These are phyloP conservation scores for Okapia johnstoni DNA, from an alignment of 2,113 vertebrate genomes.

Conservation along the genomic window DNA sequence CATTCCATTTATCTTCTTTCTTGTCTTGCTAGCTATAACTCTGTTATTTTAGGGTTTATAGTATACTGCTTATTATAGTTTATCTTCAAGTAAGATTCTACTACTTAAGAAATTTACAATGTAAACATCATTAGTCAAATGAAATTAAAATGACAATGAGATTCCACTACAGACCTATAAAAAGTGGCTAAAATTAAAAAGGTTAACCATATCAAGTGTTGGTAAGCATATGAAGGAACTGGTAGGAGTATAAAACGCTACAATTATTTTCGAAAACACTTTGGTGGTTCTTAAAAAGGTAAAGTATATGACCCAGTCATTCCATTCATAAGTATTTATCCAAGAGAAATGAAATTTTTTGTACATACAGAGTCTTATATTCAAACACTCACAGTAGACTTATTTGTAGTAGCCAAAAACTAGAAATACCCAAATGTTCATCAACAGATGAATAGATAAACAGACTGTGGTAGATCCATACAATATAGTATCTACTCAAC, in stretches of 20 bases:
- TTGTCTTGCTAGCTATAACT: not conserved
- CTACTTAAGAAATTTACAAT: not conserved
- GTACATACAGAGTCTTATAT: not conserved
- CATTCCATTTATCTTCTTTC: not conserved
- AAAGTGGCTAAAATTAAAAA: not conserved
- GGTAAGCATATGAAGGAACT: not conserved
- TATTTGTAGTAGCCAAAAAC: not conserved
- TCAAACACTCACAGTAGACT: not conserved
- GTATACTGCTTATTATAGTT: not conserved
- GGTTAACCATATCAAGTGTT: not conserved
- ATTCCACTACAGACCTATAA: not conserved
- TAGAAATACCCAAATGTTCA: constrained; percentile 14
- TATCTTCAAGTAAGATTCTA: not conserved
- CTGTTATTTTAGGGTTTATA: not conserved
- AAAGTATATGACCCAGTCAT: not conserved
- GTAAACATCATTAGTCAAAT: constrained; percentile 10
- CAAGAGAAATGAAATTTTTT: constrained; percentile 1
- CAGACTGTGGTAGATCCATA: not conserved
- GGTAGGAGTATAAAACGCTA: not conserved
- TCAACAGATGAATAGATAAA: not conserved
- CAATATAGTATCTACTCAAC: not conserved
- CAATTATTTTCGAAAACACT: not conserved
- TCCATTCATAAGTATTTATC: not conserved
- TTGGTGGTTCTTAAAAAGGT: not conserved
- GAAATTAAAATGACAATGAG: not conserved